phyloP scores from a whole-genome alignment of 2,888 invertebrate genomes.

The Callosobruchus maculatus region DNA sequence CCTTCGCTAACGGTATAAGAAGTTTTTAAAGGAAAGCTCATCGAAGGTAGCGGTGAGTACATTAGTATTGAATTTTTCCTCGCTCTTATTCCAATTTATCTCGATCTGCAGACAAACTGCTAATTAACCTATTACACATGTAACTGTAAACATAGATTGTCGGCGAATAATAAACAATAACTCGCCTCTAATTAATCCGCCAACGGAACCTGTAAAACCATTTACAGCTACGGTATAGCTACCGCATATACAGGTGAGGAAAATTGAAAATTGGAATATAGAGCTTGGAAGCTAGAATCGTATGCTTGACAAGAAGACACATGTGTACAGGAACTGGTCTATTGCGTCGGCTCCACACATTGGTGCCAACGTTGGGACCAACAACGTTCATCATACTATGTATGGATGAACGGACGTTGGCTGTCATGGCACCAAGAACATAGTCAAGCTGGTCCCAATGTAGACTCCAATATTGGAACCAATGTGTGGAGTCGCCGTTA shows the following conservation, averaged over 20 bases:
- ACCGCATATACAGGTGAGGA: neutral
- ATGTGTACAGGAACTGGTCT: no score
- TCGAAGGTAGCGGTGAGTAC: neutral
- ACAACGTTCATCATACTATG: no score
- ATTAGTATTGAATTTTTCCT: neutral
- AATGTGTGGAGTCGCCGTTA: no score
- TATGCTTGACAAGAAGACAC: no score
- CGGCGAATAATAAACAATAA: neutral
- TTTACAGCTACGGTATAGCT: neutral
- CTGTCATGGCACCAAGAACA: no score
- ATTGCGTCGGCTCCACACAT: no score
- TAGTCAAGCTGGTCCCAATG: no score
- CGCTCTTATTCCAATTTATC: neutral
- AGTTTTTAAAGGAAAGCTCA: neutral
- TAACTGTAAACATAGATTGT: neutral
- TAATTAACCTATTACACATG: neutral
- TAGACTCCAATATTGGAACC: no score
- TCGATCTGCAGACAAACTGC: neutral
- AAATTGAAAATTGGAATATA: no score
- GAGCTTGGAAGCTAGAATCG: no score
- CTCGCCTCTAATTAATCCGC: neutral
- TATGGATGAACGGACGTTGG: no score
- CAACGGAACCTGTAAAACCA: neutral
- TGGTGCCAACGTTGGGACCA: no score
- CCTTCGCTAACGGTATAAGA: neutral